These are phyloP conservation scores for Drosophila limbata DNA, from an alignment of 2,888 invertebrate species.

Conservation along the genomic window DNA sequence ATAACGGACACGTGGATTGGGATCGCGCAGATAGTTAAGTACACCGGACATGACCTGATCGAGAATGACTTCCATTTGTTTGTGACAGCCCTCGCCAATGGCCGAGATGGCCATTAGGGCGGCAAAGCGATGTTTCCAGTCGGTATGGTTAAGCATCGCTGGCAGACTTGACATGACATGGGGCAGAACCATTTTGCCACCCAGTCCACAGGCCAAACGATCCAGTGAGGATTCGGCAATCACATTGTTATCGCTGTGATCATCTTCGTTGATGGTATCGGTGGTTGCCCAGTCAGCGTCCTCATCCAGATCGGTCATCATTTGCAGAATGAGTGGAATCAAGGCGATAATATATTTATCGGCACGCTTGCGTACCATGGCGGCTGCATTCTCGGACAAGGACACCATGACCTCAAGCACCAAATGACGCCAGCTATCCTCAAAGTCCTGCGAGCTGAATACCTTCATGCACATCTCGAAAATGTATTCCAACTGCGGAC, in stretches of 20 bases:
- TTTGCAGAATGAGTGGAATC: slow-evolving; percentile 94
- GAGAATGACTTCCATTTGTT: slow-evolving; percentile 98
- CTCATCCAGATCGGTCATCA: slow-evolving; percentile 98
- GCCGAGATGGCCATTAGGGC: slow-evolving; percentile 99
- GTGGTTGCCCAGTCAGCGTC: slow-evolving; percentile 95
- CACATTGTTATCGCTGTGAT: slow-evolving; percentile 97
- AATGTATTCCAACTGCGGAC: slow-evolving; percentile 93
- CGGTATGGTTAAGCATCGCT: slow-evolving; percentile 92
- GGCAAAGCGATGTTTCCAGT: slow-evolving; percentile 97
- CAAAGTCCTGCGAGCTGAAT: slow-evolving; percentile 89
- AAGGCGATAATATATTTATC: slow-evolving; percentile 92
- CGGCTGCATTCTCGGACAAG: slow-evolving; percentile 95
- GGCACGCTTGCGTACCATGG: slow-evolving; percentile 97
- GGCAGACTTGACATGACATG: slow-evolving; percentile 94
- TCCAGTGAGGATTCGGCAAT: slow-evolving; percentile 98
- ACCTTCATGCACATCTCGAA: slow-evolving; percentile 94
- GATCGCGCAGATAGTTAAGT: slow-evolving; percentile 93
- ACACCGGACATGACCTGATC: slow-evolving; percentile 96
- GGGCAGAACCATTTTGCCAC: slow-evolving; percentile 95
- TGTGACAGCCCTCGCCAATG: slow-evolving; percentile 99
- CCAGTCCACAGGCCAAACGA: slow-evolving; percentile 98
- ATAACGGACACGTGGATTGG: slow-evolving; percentile 89
- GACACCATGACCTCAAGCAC: slow-evolving; percentile 95
- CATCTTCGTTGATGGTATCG: slow-evolving; percentile 96
- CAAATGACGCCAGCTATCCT: slow-evolving; percentile 94